Percentiles rank a stretch among this genome's conserved stretches.
phyloP scores from a whole-genome alignment of 2,888 invertebrate genomes.

The Acanthosepion pharaonis region DNA sequence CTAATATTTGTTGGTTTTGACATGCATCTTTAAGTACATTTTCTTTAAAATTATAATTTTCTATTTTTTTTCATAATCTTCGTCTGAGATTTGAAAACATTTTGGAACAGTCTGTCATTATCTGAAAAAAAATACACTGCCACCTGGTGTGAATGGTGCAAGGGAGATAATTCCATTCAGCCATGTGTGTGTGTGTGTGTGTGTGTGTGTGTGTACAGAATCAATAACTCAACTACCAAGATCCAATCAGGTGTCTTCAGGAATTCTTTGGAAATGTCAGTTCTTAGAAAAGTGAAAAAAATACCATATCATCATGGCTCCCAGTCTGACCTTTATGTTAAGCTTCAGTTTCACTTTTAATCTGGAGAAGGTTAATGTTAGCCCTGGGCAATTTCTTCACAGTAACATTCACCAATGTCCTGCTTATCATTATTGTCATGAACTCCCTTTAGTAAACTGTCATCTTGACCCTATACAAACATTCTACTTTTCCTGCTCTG shows the following conservation, averaged over 20 bases:
- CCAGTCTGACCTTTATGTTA: not conserved
- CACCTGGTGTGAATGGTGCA: no score
- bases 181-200: no score
- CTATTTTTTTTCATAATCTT: no score
- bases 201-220: no score
- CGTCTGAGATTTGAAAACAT: no score
- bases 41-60: no score
- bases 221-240: not conserved
- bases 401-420: not conserved
- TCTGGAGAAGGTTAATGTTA: not conserved
- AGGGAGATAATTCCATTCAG: no score
- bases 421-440: not conserved
- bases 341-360: not conserved
- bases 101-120: no score
- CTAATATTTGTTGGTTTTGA: no score
- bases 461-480: not conserved
- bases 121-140: no score
- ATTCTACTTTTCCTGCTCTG: no score
- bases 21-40: no score
- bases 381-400: not conserved
- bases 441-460: not conserved
- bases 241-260: not conserved
- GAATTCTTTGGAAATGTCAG: not conserved
- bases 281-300: not conserved
- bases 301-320: not conserved